phyloP scores from a whole-genome alignment of 2,113 vertebrate species.

The Tragelaphus imberbis region DNA sequence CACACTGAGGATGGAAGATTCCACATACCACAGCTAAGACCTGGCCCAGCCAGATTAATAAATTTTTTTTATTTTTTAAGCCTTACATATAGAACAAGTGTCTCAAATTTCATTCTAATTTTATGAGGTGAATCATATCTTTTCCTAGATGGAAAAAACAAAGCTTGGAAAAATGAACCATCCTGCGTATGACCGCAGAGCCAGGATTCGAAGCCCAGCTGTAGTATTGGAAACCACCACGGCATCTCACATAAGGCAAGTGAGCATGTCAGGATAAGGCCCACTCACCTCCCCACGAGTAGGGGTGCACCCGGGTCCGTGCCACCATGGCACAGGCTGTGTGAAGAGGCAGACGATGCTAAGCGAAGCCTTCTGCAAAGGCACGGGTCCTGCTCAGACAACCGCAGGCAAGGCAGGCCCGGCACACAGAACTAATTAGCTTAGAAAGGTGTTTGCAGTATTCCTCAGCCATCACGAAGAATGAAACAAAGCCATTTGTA shows the following conservation, averaged over 20 bases:
- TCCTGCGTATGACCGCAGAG: not conserved
- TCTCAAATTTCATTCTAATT: not conserved
- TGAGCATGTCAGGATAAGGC: not conserved
- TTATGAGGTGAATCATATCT: not conserved
- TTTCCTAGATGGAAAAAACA: not conserved
- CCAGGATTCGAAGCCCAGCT: not conserved
- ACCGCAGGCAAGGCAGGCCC: not conserved
- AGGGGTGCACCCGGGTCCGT: not conserved
- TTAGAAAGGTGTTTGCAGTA: not conserved
- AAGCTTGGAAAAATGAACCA: not conserved
- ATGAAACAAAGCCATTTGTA: not conserved
- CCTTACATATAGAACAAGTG: not conserved
- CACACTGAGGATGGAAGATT: not conserved
- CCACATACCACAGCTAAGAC: not conserved
- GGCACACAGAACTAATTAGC: too few species aligned
- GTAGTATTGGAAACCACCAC: rapidly evolving
- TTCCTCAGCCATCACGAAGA: not conserved
- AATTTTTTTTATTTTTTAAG: not conserved
- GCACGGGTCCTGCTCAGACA: not conserved
- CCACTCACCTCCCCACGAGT: not conserved
- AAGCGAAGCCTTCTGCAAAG: not conserved
- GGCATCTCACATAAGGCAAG: not conserved
- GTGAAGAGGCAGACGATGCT: not conserved
- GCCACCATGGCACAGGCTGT: not conserved
- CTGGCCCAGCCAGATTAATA: not conserved